These are phyloP conservation scores for Dioctria rufipes DNA, from an alignment of 2,888 invertebrate species.

Conservation along the genomic window DNA sequence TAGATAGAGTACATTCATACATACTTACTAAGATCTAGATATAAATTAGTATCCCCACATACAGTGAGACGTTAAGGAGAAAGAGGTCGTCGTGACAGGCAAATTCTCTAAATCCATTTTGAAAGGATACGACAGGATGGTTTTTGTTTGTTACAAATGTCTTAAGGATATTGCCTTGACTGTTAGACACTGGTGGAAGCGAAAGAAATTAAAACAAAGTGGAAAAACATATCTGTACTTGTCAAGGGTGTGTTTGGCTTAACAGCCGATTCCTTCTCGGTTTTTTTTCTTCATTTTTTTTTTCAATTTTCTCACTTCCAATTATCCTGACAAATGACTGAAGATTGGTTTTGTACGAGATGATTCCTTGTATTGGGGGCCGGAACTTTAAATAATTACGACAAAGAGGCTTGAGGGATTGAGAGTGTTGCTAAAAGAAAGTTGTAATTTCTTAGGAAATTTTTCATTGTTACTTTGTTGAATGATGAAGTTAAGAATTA, in stretches of 20 bases:
- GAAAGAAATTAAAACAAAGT: conserved; percentile 50
- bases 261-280: conserved; percentile 46
- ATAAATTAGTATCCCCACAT: conserved; percentile 22
- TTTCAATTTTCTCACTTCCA: conserved; percentile 50
- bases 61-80: conserved; percentile 8
- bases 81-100: conserved; percentile 42
- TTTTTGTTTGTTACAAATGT: conserved; percentile 50
- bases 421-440: too few relatives aligned
- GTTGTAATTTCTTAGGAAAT: too few relatives aligned
- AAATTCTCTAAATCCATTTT: conserved; percentile 52
- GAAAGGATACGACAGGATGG: conserved; percentile 48
- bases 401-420: background rate
- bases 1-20: too few relatives aligned
- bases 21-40: background rate
- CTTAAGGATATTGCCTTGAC: conserved; percentile 45
- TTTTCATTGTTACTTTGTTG: too few relatives aligned
- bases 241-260: conserved; percentile 40
- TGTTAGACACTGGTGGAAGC: conserved; percentile 15
- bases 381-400: conserved; percentile 47
- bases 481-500: too few relatives aligned
- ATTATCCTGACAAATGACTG: conserved; percentile 53
- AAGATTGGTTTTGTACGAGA: conserved; percentile 50
- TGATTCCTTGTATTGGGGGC: background rate
- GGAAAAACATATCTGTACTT: conserved; percentile 52
- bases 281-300: background rate